Evolutionary conservation across 2,113 vertebrate genomes (phyloP), one percentile per base, ranked within the genome.

Genomic region (Eonycteris spelaea): DNA sequence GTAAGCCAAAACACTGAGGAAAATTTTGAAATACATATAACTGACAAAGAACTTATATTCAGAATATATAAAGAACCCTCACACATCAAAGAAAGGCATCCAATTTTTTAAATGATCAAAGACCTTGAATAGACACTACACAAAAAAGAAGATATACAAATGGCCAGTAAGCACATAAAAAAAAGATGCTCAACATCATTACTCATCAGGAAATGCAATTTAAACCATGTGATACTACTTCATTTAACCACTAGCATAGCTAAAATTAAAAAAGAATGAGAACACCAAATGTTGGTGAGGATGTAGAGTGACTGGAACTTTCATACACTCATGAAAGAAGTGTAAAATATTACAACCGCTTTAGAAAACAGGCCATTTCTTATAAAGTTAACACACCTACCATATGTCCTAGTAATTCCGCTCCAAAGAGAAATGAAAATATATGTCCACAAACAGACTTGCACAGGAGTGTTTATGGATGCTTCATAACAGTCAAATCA

Each of bases 401-500:
- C 28, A 84, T 82, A 59, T 30, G 24, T 28, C 73, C 80, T 48
- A 91, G 40, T 12, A 70, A 63, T 55, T 67, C 33, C 35, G 57
- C 63, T 90, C 73, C 43, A 84, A 77, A 90, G 57, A 92, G 45
- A 94, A 95, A 90, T 90, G 22, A 90, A 90, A 93, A 75, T 21
- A 30, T 19, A 73, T 43, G 26, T 48, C 65, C 59, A 92, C 67
- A 73, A 75, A 93, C 82, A 83, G 45, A 92, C 67, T 15, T 51
- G 16, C 1, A 65, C 40, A 48, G 28, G 35, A 77, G 26, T 48
- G 22, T 77, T 70, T 57, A 93, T 0, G 88, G 75, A 26, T n/a
- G 18, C 61, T 74, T 79, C 83, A 3, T 45, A 65, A 88, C 0
- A 26, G 43, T 84, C 67, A 70, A 95, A 82, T 86, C 3, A 5